Evolutionary conservation across 2,797 vertebrate genomes (phyloP).

Genomic region (Diceros bicornis): DNA sequence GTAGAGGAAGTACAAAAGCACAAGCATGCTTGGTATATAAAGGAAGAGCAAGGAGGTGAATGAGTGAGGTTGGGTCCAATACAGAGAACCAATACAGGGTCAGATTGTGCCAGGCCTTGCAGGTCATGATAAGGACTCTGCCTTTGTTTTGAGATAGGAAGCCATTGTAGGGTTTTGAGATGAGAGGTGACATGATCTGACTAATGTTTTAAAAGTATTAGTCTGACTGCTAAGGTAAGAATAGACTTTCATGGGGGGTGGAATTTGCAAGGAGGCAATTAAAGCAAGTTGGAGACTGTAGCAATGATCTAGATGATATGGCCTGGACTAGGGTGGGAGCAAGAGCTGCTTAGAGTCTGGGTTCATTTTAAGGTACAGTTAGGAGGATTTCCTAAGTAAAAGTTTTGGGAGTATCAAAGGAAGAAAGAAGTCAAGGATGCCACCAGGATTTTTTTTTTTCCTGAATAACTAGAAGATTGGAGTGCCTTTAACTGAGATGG

Average conservation of each 20-base stretch:
- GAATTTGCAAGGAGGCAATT: too few relatives aligned
- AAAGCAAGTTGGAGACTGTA: background rate
- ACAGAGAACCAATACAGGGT: background rate
- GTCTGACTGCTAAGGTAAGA: background rate
- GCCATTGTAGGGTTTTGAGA: background rate
- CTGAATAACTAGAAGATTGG: background rate
- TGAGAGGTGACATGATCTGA: background rate
- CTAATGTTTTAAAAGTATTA: background rate
- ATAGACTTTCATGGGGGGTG: background rate
- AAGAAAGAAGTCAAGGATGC: background rate
- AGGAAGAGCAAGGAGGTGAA: background rate
- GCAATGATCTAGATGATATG: background rate
- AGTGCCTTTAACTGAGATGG: background rate
- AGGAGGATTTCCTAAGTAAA: background rate
- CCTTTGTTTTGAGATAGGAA: background rate
- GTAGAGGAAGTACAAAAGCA: background rate
- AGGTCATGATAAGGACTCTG: fast-evolving
- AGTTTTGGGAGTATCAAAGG: background rate
- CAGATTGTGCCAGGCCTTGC: background rate
- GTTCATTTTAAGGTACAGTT: background rate
- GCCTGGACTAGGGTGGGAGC: too few relatives aligned
- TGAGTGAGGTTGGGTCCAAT: background rate
- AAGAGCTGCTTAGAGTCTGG: background rate
- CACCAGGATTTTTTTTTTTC: background rate
- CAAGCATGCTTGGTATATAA: too few relatives aligned